phyloP scores from a whole-genome alignment of 2,797 vertebrate species.

The Sebastes minor region DNA sequence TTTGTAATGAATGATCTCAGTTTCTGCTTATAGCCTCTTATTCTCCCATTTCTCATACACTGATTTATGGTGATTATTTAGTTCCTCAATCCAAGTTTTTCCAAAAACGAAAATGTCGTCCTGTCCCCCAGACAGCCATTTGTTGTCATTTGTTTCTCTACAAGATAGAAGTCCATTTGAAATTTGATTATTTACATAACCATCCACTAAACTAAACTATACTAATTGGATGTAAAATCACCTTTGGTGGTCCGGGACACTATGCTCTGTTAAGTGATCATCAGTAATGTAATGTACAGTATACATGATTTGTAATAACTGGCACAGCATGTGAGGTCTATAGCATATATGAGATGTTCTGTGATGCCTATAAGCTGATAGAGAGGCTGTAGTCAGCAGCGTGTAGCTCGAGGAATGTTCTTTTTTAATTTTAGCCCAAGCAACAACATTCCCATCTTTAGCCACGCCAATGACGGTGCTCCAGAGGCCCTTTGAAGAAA shows the following conservation, averaged over 20 bases:
- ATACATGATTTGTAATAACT: background rate
- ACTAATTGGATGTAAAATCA: background rate
- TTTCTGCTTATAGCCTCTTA: background rate
- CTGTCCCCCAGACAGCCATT: too few species aligned
- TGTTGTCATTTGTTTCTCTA: background rate
- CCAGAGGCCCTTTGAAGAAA: slow-evolving; percentile 62
- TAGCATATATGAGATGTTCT: background rate
- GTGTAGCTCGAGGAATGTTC: slow-evolving; percentile 1
- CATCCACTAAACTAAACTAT: background rate
- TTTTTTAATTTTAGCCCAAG: slow-evolving; percentile 32
- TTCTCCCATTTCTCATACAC: background rate
- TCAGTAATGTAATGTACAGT: background rate
- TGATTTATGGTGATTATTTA: background rate
- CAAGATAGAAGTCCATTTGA: background rate
- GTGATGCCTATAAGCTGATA: background rate
- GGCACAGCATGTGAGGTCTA: background rate
- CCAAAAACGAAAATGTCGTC: too few species aligned
- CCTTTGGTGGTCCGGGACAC: background rate
- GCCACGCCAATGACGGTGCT: slow-evolving; percentile 1
- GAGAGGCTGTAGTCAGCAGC: background rate
- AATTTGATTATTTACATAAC: background rate
- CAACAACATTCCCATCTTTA: slow-evolving; percentile 24
- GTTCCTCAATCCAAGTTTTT: too few species aligned
- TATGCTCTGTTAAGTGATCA: background rate
- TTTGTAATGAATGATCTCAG: background rate